Evolutionary conservation across 1,140 invertebrate species (phyloP), one percentile per base, ranked within the genome.

Genomic region (Hycleus cichorii): DNA sequence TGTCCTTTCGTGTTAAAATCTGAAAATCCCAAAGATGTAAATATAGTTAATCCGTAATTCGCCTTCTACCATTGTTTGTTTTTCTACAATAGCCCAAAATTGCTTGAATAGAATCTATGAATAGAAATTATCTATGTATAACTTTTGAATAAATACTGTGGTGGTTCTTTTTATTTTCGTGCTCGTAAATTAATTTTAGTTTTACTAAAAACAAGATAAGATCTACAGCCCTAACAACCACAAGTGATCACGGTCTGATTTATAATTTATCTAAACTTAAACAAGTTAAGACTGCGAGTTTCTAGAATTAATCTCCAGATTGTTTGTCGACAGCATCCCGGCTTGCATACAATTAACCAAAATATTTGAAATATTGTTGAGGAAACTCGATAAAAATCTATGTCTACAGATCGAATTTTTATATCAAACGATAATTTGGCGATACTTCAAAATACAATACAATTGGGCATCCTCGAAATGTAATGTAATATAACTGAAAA

Each of bases 201-300:
- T 58, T 38, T 51, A 39, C 39, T 48, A 43, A 38, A 42, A 38
- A 32, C 18, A 48, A 52, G 57, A 58, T 58, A 58, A 46, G 45
- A 58, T 58, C 57, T 52, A 52, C 57, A 58, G 7, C 52, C 57
- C 57, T 39, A 52, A 49, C 45, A 58, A 43, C 49, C 57, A 53
- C 49, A 58, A 58, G 57, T 53, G 57, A 58, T 58, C 57, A 58
- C 57, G 57, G 49, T 48, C 51, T 55, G 58, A 59, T 49, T 55
- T 59, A 55, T 59, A 59, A 59, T 59, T 59, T 55, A 59, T 59
- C 58, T 54, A 49, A 59, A 55, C 50, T 54, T 55, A 59, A 59
- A 59, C 58, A 59, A 59, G 58, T 59, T 59, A 45, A 32, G 46
- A 51, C 50, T 58, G 45, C 45, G 39, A 58, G 47, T 47, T 58